Evolutionary conservation across 2,888 invertebrate genomes (phyloP), one percentile per base, ranked within the genome.

Genomic region (Uloborus plumipes): DNA sequence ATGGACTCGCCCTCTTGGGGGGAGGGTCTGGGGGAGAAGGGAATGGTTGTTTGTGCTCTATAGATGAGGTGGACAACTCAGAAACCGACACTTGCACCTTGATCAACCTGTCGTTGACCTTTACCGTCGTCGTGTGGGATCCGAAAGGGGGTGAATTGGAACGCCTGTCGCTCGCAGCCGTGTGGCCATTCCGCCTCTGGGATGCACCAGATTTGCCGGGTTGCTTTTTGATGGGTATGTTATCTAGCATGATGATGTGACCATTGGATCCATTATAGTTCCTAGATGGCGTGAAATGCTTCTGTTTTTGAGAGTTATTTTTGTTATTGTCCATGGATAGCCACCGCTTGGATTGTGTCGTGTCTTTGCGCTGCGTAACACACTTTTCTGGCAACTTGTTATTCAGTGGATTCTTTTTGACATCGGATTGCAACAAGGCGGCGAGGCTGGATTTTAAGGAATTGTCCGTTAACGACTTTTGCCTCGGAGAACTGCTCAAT

Each of bases 11-110:
- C n/a, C 84, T 53, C 71, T 84, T 84, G 18, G 84, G 76, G n/a
- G 84, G 84, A 18, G 80, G 84, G 22, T 84, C 84, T 16, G 77
- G 81, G 4, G 81, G 81, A 13, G 84, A 76, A 31, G 84, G 80
- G 51, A 84, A 80, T 58, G 84, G 76, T 59, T 77, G 76, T 47
- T 81, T 77, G 51, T 84, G 80, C 65, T 84, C 84, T 9, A 81
- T 81, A n/a, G 84, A 61, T 31, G 78, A 20, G 11, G 78, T 70
- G 3, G 84, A 65, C 16, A 81, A 50, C 55, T 79, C 80, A 6
- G 77, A 75, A n/a, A 76, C 84, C n/a, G 78, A 75, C 39, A 73
- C 67, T 53, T 79, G 79, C 61, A 79, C 79, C 58, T 75, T 79
- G 18, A 75, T 78, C 26, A 75, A 47, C 9, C 74, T 61, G 65